Percentiles rank a stretch among this genome's conserved stretches.
These are phyloP conservation scores for Neotoma lepida DNA, from an alignment of 2,113 vertebrate genomes.

Conservation along the genomic window DNA sequence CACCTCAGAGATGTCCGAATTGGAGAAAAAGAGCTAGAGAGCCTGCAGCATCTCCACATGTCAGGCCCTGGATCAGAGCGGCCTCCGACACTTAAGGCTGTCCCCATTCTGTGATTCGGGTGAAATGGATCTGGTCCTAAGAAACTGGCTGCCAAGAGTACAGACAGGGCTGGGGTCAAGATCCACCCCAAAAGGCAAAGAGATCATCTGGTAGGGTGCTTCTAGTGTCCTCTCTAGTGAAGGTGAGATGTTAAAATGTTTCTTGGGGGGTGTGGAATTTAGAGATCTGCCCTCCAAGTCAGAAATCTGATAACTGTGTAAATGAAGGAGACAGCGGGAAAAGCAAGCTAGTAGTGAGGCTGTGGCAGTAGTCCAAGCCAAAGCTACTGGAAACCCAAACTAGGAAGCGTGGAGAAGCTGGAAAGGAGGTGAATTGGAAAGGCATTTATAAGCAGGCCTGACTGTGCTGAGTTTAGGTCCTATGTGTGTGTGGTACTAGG, in stretches of 20 bases:
- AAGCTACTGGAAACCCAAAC: background rate
- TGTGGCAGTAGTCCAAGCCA: background rate
- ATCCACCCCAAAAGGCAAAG: background rate
- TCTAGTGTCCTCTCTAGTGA: background rate
- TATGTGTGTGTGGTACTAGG: background rate
- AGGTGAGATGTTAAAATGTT: background rate
- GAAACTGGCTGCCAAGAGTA: background rate
- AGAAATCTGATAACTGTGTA: conserved; percentile 32
- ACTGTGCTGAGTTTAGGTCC: background rate
- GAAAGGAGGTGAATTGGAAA: background rate
- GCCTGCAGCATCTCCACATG: background rate
- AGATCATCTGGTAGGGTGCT: background rate
- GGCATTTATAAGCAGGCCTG: background rate
- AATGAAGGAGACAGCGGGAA: background rate
- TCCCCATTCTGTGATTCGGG: background rate
- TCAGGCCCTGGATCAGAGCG: background rate
- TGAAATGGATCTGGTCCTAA: background rate
- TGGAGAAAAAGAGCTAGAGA: background rate
- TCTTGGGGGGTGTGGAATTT: background rate
- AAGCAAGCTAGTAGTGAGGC: background rate
- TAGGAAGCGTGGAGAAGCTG: background rate
- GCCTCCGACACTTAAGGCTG: background rate
- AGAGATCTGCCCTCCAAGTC: background rate
- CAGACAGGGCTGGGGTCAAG: background rate
- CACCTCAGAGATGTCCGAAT: background rate